Percentiles rank a stretch among this genome's conserved stretches.
phyloP scores from a whole-genome alignment of 2,797 vertebrate species.

The Chelmon rostratus region DNA sequence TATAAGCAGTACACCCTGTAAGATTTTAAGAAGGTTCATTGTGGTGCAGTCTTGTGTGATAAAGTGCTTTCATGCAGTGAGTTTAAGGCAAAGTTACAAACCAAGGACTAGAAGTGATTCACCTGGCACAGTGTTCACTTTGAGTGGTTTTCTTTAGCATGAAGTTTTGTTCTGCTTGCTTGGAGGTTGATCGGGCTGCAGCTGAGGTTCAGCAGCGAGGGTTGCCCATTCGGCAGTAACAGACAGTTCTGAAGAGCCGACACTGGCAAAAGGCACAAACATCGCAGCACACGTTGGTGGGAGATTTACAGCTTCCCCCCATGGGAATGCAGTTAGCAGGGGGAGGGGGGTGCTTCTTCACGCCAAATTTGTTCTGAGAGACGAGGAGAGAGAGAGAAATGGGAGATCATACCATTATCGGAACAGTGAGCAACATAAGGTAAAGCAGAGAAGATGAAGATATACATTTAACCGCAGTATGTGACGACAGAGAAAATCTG shows the following conservation, averaged over 20 bases:
- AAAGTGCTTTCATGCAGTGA: constrained; percentile 75
- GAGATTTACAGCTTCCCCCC: constrained; percentile 87
- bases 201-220: constrained; percentile 84
- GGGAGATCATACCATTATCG: neutral
- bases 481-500: neutral
- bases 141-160: constrained; percentile 1
- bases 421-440: neutral
- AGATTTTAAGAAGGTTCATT: constrained; percentile 11
- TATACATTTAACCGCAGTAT: too few species aligned
- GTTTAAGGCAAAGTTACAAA: constrained; percentile 34
- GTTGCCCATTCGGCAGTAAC: constrained; percentile 88
- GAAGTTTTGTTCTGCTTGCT: neutral
- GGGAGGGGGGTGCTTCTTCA: constrained; percentile 76
- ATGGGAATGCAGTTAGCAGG: constrained; percentile 88
- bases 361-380: constrained; percentile 81
- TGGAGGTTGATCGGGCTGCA: neutral
- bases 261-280: constrained; percentile 91
- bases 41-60: constrained; percentile 38
- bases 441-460: neutral
- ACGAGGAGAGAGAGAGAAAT: neutral
- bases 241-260: constrained; percentile 87
- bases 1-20: constrained; percentile 36
- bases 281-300: constrained; percentile 87
- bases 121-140: constrained; percentile 7
- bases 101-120: neutral